Base-by-base conservation (phyloP, 1,140 invertebrate genomes). In the Acromyrmex heyeri region DNA sequence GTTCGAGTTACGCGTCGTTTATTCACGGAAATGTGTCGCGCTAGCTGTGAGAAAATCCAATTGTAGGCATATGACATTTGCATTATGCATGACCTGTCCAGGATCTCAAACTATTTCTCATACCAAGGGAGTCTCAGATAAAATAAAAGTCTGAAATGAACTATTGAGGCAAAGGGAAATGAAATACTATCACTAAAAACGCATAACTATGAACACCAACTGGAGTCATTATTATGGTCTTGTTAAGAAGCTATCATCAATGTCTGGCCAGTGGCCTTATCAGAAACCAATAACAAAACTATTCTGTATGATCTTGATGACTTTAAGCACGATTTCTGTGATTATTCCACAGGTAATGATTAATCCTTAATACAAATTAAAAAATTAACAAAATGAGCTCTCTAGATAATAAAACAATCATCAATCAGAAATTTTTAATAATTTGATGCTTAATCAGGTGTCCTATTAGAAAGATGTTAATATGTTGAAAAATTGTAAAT, bases 201-300 rank as follows among this genome's bases (percentile, higher is more conserved):
- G 34, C 6, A 34, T 34, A 2, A 69, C n/a, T 57, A 73, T 82
- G 79, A 59, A 59, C 18, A 18, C 24, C 3, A 44, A 5, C 0
- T 82, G 24, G 5, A 48, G 4, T 44, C 67, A 30, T 30, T 30
- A 72, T 44, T 82, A 82, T 18, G 3, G 3, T 16, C 0, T 73
- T 0, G 7, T 73, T 21, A 59, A 72, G 18, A 82, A 48, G 44
- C 6, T 82, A 0, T 59, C 79, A 8, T 82, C 67, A 10, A 48
- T 82, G 2, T 44, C 55, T 0, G 79, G 67, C 2, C 67, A 82
- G 2, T 82, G 79, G 67, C 67, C 55, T 0, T 81, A 81, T 55
- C 77, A 81, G n/a, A 69, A 4, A 70, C 21, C 27, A 55, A 34
- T 10, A n/a, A 81, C 14, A 16, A 70, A 10, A 12, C 0, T 69